Evolutionary conservation across 2,888 invertebrate species (phyloP).

Genomic region (Ectropis crepuscularia): DNA sequence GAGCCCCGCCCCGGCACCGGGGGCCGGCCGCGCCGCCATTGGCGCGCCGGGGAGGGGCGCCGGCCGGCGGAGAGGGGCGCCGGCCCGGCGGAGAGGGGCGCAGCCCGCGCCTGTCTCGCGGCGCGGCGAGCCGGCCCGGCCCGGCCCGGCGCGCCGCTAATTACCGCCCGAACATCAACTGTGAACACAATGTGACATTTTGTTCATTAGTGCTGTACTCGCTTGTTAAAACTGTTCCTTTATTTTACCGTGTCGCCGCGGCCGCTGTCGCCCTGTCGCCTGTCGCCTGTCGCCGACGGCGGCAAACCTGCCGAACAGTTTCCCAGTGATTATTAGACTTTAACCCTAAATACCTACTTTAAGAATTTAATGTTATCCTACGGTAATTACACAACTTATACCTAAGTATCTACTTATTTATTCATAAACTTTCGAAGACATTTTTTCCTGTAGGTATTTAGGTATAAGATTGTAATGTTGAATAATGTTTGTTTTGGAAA

Average conservation of each 20-base stretch:
- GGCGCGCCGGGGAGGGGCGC: constrained; percentile 47
- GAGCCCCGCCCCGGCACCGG: constrained; percentile 56
- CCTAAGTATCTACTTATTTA: no score
- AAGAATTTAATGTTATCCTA: no score
- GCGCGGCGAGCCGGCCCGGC: constrained; percentile 51
- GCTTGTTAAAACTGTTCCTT: constrained; percentile 32
- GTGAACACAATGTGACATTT: constrained; percentile 47
- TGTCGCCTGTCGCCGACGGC: no score
- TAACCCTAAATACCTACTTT: no score
- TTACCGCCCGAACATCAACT: constrained; percentile 45
- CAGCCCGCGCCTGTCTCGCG: constrained; percentile 39
- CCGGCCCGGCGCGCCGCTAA: constrained; percentile 42
- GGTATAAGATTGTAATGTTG: no score
- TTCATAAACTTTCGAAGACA: no score
- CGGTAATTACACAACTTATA: no score
- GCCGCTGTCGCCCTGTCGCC: background rate
- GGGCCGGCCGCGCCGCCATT: constrained; percentile 47
- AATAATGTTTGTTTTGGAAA: no score
- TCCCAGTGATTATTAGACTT: no score
- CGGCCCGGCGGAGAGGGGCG: constrained; percentile 9
- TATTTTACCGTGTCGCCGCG: constrained; percentile 33
- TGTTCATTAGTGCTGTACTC: constrained; percentile 36
- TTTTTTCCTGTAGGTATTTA: no score
- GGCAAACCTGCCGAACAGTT: no score
- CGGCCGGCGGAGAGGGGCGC: constrained; percentile 50